Percentiles rank a stretch among this genome's conserved stretches.
These are phyloP conservation scores for Capreolus pygargus DNA, from an alignment of 2,113 vertebrate genomes.

Conservation along the genomic window DNA sequence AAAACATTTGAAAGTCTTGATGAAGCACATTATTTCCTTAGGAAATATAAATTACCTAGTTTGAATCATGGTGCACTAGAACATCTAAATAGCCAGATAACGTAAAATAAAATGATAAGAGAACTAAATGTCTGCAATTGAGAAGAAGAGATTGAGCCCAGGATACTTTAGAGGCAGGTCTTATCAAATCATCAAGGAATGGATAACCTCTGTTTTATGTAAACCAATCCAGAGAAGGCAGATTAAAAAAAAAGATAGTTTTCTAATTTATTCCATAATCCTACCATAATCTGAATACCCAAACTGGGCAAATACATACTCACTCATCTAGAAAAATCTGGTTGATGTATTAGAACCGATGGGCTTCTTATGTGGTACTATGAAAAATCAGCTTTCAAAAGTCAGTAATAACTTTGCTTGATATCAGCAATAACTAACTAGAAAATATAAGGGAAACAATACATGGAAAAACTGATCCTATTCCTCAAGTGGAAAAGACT, in stretches of 20 bases:
- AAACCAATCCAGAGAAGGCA: background rate
- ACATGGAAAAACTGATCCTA: background rate
- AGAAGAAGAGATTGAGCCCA: background rate
- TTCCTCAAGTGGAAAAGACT: background rate
- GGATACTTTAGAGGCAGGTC: background rate
- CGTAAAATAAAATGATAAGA: background rate
- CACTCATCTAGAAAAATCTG: background rate
- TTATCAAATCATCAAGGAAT: background rate
- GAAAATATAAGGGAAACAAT: background rate
- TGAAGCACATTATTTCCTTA: conserved; percentile 13
- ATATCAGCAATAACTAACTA: background rate
- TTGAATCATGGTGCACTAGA: background rate
- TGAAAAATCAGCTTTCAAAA: conserved; percentile 1
- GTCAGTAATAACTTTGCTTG: background rate
- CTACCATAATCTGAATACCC: background rate
- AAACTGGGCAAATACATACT: background rate
- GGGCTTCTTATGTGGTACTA: background rate
- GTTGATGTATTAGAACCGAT: background rate
- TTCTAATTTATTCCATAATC: background rate
- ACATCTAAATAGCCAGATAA: background rate
- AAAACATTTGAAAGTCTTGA: conserved; percentile 1
- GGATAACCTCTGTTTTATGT: background rate
- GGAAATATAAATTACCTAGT: conserved; percentile 40
- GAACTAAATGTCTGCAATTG: background rate
- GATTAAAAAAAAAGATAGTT: background rate